Percentiles rank a stretch among this genome's conserved stretches.
phyloP scores from a whole-genome alignment of 2,797 vertebrate species.

The Melanotaenia trifasciata region DNA sequence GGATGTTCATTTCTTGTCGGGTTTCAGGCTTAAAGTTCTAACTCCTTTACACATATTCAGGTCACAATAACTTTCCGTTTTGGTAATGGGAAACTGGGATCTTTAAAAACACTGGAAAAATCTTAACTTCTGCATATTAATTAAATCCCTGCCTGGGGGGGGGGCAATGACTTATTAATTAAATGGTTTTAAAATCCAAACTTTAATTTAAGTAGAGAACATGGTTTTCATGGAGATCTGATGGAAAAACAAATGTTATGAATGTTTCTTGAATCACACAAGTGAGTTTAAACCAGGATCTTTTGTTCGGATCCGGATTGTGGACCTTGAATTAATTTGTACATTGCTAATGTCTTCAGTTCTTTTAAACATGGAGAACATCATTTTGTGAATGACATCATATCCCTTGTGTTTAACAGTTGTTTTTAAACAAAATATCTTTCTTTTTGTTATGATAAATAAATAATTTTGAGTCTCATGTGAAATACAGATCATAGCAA shows the following conservation, averaged over 20 bases:
- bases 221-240: not conserved
- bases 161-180: no score
- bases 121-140: not conserved
- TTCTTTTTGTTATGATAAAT: not conserved
- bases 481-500: not conserved
- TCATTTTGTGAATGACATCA: no score
- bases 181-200: no score
- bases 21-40: not conserved
- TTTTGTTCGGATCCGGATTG: not conserved
- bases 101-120: not conserved
- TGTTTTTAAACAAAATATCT: no score
- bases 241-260: no score
- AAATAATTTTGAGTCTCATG: not conserved
- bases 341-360: not conserved
- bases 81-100: no score
- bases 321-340: not conserved
- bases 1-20: not conserved
- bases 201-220: not conserved
- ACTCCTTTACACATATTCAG: not conserved
- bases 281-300: conserved; percentile 1
- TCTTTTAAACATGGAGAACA: not conserved
- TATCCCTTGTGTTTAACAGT: no score
- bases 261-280: not conserved
- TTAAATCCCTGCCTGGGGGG: not conserved
- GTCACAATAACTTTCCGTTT: not conserved